phyloP scores from a whole-genome alignment of 2,113 vertebrate genomes.

The Platysternon megacephalum region DNA sequence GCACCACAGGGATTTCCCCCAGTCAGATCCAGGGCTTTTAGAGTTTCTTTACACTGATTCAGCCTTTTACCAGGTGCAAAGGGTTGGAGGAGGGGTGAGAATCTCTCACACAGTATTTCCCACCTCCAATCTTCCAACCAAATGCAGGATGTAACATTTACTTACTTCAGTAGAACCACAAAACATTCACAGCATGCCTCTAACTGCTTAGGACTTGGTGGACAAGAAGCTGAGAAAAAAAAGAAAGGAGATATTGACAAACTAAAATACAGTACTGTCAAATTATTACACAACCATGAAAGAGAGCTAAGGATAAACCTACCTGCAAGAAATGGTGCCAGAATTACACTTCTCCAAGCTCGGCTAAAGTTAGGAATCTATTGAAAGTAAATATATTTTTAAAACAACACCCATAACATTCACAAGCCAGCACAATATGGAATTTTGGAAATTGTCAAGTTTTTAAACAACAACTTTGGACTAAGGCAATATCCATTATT shows the following conservation, averaged over 20 bases:
- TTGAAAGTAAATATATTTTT: background rate
- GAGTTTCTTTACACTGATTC: background rate
- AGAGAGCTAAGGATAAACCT: background rate
- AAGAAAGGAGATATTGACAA: background rate
- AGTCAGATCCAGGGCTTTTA: background rate
- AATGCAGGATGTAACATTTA: background rate
- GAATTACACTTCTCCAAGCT: constrained; percentile 88
- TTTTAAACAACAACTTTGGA: background rate
- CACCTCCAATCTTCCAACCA: background rate
- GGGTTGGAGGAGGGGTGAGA: background rate
- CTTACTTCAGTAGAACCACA: constrained; percentile 90
- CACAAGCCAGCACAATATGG: background rate
- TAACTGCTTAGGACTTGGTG: constrained; percentile 84
- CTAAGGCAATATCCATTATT: background rate
- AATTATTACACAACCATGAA: background rate
- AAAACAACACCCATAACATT: background rate
- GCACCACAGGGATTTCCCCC: background rate
- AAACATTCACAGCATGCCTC: constrained; percentile 89
- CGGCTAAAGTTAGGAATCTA: constrained; percentile 80
- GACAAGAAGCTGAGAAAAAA: constrained; percentile 84
- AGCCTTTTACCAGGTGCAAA: background rate
- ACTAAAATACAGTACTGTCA: background rate
- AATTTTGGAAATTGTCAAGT: background rate
- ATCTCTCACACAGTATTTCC: background rate
- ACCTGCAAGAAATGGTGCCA: constrained; percentile 92